A percentile compares a stretch with the other conserved stretches of the same genome.
These are phyloP conservation scores for Drosophila quasianomalipes DNA, from an alignment of 2,888 invertebrate genomes.

Conservation along the genomic window DNA sequence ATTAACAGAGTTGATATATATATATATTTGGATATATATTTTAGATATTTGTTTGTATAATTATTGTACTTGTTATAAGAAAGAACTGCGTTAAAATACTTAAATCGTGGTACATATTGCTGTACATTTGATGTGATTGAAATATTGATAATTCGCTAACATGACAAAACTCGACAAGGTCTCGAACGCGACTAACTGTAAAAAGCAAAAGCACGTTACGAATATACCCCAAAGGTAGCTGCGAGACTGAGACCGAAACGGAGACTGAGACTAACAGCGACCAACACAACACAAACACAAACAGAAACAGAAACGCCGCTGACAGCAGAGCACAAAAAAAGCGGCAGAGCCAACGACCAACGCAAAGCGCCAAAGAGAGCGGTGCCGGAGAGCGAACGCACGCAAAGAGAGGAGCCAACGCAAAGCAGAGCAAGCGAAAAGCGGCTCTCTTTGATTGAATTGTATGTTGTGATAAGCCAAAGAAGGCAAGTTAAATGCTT, in stretches of 20 bases:
- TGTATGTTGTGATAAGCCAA: background rate
- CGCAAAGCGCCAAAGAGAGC: constrained; percentile 34
- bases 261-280: constrained; percentile 39
- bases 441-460: background rate
- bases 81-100: constrained; percentile 35
- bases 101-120: constrained; percentile 26
- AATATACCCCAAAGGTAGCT: constrained; percentile 83
- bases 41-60: constrained; percentile 22
- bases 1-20: constrained; percentile 58
- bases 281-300: constrained; percentile 36
- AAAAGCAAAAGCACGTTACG: constrained; percentile 85
- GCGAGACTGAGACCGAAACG: constrained; percentile 59
- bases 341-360: constrained; percentile 53
- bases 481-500: background rate
- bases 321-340: constrained; percentile 25
- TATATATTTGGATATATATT: constrained; percentile 20
- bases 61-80: constrained; percentile 21
- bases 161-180: constrained; percentile 86
- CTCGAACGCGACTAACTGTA: constrained; percentile 86
- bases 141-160: constrained; percentile 71
- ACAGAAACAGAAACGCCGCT: constrained; percentile 18
- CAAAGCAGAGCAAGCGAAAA: constrained; percentile 12
- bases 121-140: constrained; percentile 29
- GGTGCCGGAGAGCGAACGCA: background rate
- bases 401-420: constrained; percentile 33